Evolutionary conservation across 2,888 invertebrate genomes (phyloP), one percentile per base, ranked within the genome.

Genomic region (Temnothorax ravouxi): DNA sequence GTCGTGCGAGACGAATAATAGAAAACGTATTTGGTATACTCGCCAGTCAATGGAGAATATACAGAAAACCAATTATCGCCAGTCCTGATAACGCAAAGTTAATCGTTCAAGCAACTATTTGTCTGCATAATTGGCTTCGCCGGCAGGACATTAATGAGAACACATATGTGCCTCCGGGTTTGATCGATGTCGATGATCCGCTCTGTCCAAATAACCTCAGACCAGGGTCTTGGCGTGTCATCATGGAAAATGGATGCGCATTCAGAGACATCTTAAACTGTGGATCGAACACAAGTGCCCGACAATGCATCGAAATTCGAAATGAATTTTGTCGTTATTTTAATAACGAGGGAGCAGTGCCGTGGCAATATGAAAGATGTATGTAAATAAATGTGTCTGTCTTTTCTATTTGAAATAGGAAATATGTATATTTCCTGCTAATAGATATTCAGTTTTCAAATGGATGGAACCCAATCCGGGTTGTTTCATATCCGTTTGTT

Each of bases 21-120:
- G 25, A 66, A 25, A 66, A 44, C 18, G 29, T 44, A 0, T 66
- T 66, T 18, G 47, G 25, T 25, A 44, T 66, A 47, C 15, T 66
- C 15, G 44, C 44, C 44, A 66, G 44, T 66, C 66, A 66, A 9
- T 66, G 47, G 44, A 6, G 47, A 47, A 25, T 66, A 66, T 64
- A 64, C 13, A 66, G 66, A 47, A 66, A 66, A 29, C 44, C 66
- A 47, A 66, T 66, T 47, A 29, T 66, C 15, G 66, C 66, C 25
- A 66, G 44, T 18, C 25, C 47, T 25, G 9, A 44, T 6, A 66
- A 21, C 15, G 25, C 66, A 15, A 47, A 15, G 1, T 1, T 15
- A 29, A 66, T 66, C 1, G 21, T 64, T 64, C 21, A 21, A 8
- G 64, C 21, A 64, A 64, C 13, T 15, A 3, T 64, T 5, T 66